Evolutionary conservation across 2,888 invertebrate species (phyloP).

Genomic region (Malthinus flaveolus): DNA sequence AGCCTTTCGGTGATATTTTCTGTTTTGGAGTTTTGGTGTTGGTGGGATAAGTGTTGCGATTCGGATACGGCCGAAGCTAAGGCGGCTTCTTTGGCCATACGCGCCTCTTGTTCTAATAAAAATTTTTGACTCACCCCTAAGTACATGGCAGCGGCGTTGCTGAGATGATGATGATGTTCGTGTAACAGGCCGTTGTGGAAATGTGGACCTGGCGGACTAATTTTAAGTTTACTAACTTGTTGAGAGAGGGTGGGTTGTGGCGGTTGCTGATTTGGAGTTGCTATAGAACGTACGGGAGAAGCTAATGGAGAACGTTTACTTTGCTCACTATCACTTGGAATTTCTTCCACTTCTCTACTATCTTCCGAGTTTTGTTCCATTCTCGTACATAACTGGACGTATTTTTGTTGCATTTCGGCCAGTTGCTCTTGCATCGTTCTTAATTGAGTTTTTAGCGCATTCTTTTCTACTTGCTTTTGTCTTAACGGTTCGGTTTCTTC

Average conservation of each 20-base stretch:
- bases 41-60: slow-evolving; percentile 44
- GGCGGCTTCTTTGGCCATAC: slow-evolving; percentile 68
- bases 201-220: slow-evolving; percentile 54
- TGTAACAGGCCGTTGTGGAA: slow-evolving; percentile 53
- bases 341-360: slow-evolving; percentile 74
- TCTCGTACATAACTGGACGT: slow-evolving; percentile 82
- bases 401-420: slow-evolving; percentile 90
- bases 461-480: slow-evolving; percentile 85
- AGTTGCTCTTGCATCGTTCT: slow-evolving; percentile 87
- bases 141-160: slow-evolving; percentile 67
- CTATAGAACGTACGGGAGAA: slow-evolving; percentile 60
- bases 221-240: slow-evolving; percentile 53
- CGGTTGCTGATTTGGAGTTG: slow-evolving; percentile 52
- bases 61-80: slow-evolving; percentile 55
- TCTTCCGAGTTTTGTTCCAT: slow-evolving; percentile 81
- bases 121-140: slow-evolving; percentile 77
- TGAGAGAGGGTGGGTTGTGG: slow-evolving; percentile 59
- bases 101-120: slow-evolving; percentile 78
- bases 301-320: slow-evolving; percentile 58
- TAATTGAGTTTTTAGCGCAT: slow-evolving; percentile 82
- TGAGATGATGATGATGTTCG: slow-evolving; percentile 53
- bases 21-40: slow-evolving; percentile 54
- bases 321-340: slow-evolving; percentile 70
- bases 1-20: slow-evolving; percentile 78
- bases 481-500: slow-evolving; percentile 76